These are phyloP conservation scores for Stigmatopora argus DNA, from an alignment of 2,113 vertebrate species.

Conservation along the genomic window DNA sequence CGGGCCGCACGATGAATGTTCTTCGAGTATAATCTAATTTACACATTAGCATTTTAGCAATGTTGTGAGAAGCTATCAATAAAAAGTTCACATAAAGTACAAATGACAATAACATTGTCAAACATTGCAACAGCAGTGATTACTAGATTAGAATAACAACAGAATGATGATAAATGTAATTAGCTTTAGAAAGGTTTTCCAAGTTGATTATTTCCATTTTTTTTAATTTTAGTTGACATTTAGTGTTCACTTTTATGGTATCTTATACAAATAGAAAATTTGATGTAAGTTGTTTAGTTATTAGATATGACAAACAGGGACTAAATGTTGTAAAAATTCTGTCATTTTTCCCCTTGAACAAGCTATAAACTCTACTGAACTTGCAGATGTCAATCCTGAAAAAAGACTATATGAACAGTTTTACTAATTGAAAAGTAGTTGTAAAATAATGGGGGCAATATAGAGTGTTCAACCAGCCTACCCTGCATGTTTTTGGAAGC, in stretches of 20 bases:
- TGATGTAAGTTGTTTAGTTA: no score
- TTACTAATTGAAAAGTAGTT: not conserved
- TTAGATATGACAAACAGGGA: not conserved
- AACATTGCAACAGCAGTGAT: not conserved
- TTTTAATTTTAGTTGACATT: no score
- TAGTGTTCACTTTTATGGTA: no score
- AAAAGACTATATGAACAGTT: not conserved
- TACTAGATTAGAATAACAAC: no score
- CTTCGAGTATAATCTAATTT: not conserved
- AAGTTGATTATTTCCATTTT: no score
- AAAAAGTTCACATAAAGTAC: not conserved
- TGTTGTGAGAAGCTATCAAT: not conserved
- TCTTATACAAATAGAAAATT: no score
- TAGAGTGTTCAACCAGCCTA: no score
- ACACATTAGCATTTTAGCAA: not conserved
- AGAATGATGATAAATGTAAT: no score
- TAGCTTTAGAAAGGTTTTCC: no score
- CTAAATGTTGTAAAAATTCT: not conserved
- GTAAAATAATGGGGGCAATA: not conserved
- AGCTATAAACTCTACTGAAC: not conserved
- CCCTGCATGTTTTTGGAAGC: no score
- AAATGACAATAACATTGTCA: not conserved
- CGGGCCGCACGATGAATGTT: no score
- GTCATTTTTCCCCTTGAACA: not conserved
- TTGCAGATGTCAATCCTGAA: not conserved